Base-by-base conservation (phyloP, 2,113 vertebrate genomes). In the Ivindomyrus marchei region DNA sequence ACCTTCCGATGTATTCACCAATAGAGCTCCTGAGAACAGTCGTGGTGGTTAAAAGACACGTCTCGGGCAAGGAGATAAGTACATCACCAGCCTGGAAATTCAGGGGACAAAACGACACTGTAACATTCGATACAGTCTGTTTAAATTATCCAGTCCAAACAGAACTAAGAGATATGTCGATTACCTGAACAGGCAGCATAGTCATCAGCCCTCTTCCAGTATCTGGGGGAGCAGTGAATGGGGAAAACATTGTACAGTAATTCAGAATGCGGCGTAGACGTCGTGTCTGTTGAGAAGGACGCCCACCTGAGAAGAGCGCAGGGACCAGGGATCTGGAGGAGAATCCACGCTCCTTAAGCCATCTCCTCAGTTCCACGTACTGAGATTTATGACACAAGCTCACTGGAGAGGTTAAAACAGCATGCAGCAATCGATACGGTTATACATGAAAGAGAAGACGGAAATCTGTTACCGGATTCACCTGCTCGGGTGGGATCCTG, bases 161-260 rank as follows among this genome's bases (percentile, higher is more conserved):
- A 85, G 31, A 17, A 11, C 49, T 9, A 4, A 31, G 19, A 58
- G 21, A 52, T n/a, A 17, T 5, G 11, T 4, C 3, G 39, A 70
- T 92, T 89, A 99, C 98, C 96, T 94, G 94, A 31, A 99, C 90
- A 0, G 91, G 36, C 88, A 91, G 94, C 24, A 93, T 95, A 90
- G 96, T 91, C 96, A 97, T 97, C 89, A 99, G 91, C n/a, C 98
- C 98, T 95, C 98, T 95, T 90, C 98, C 98, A 1, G 97, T 98
- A 91, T 92, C 98, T 99, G 92, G 21, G 88, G 56, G 91, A 19
- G 53, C 19, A 15, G 7, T 24, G 53, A 24, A 62, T 11, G 13
- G 10, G 86, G n/a, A 42, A 77, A 8, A 92, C 11, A 77, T 17
- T 87, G 88, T 13, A 31, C 31, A 31, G 31, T 31, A 74, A 36